phyloP scores from a whole-genome alignment of 2,888 invertebrate genomes.

The Eupithecia vulgata region DNA sequence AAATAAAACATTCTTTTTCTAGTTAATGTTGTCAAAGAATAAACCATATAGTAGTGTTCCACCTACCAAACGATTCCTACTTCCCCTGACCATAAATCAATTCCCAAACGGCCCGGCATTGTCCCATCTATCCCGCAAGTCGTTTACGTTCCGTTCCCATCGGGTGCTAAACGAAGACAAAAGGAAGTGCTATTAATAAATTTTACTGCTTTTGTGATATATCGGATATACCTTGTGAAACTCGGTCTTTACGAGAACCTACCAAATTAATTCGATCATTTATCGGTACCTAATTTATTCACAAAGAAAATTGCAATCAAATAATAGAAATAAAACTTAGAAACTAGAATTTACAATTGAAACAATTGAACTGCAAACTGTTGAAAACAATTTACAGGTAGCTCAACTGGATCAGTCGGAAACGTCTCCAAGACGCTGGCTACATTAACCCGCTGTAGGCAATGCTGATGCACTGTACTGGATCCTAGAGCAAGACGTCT shows the following conservation, averaged over 20 bases:
- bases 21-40: background rate
- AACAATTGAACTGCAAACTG: no score
- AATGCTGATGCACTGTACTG: no score
- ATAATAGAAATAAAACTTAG: no score
- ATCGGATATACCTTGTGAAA: background rate
- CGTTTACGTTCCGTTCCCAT: background rate
- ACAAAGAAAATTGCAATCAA: no score
- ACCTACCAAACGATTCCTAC: background rate
- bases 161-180: background rate
- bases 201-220: slow-evolving; percentile 8
- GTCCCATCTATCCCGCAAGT: background rate
- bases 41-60: background rate
- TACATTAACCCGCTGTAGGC: no score
- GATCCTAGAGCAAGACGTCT: no score
- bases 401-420: no score
- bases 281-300: background rate
- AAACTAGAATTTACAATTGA: no score
- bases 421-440: no score
- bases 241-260: background rate
- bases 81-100: background rate
- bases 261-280: background rate
- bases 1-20: no score
- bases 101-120: background rate
- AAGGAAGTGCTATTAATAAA: slow-evolving; percentile 11
- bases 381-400: no score